Base-by-base conservation (phyloP, 1,140 invertebrate species). In the Melanaphis sacchari region DNA sequence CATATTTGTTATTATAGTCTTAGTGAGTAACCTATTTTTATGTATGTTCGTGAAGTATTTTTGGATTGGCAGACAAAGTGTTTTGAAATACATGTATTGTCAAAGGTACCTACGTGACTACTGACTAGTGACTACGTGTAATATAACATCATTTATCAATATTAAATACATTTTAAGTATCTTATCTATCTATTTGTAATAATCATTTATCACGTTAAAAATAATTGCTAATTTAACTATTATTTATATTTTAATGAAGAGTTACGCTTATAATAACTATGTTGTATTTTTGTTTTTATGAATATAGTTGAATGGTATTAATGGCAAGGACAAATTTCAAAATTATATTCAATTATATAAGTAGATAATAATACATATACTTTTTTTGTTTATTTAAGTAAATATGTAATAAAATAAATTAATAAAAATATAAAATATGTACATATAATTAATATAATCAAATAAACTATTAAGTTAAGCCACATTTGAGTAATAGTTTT, bases 21-120 rank as follows among this genome's bases (percentile, higher is more conserved):
- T 41, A 88, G 31, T 36, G 41, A 22, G 18, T 31, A 54, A 59
- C 36, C 36, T 59, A 90, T 90, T 41, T 90, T 38, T 90, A 90
- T 90, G 36, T 90, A 31, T 59, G 52, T 59, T 90, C 49, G 15
- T 90, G 88, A 90, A 59, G 88, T 90, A 90, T 90, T 90, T 90
- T 90, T 31, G 36, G 88, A 90, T 90, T 90, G 88, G 88, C 49
- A 54, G 24, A 54, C 46, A 6, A 89, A 89, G 21, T 89, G 87
- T 89, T 89, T 36, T 89, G 87, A 52, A 52, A 89, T 38, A 21
- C 15, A 52, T 89, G 52, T n/a, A 41, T 76, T 76, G 82, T 26
- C 40, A 41, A 43, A 26, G 82, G 84, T 87, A 43, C 2, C 21
- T 41, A 84, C 24, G 24, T n/a, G 31, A 6, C 15, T 82, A 81